Evolutionary conservation across 2,113 vertebrate genomes (phyloP), one percentile per base, ranked within the genome.

Genomic region (Silurus meridionalis): DNA sequence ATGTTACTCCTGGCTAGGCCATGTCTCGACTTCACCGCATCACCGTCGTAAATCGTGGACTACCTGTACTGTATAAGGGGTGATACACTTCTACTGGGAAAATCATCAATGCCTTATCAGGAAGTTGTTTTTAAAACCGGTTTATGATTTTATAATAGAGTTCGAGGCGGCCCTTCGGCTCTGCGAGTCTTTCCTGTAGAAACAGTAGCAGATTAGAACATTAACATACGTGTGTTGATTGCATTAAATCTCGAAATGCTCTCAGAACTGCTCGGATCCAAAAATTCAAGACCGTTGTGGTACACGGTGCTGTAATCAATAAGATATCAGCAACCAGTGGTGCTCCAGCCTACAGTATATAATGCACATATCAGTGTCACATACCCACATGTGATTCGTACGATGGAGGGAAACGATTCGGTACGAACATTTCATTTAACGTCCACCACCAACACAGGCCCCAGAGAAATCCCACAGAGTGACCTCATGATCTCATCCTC

Each of bases 401-500:
- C 13, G 53, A 83, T 10, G 52, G 52, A 21, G 17, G 53, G 25
- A 71, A 13, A 37, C 14, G 52, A 46, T 21, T 23, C 37, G n/a
- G 57, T 46, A 55, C 28, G 23, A 58, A 83, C 14, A 5, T 83
- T 25, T 6, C 66, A 55, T 25, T 88, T 10, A 87, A 88, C 86
- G 90, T 63, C 46, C 66, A 75, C 83, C 63, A 53, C 48, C 60
- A 28, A 5, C 77, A 28, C 17, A n/a, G 1, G 53, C 52, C 9
- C 75, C 55, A 61, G 28, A 78, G 78, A 82, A 79, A n/a, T 57
- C 71, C 48, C n/a, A 37, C 63, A 58, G 53, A 77, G 15, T 85
- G 71, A 83, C 60, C 82, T 83, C 69, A 55, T 84, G 85, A 84
- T 87, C 83, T 85, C 57, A 80, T 79, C 21, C 64, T 75, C 52